Base-by-base conservation (phyloP, 2,888 invertebrate genomes). In the Synergus japonicus region DNA sequence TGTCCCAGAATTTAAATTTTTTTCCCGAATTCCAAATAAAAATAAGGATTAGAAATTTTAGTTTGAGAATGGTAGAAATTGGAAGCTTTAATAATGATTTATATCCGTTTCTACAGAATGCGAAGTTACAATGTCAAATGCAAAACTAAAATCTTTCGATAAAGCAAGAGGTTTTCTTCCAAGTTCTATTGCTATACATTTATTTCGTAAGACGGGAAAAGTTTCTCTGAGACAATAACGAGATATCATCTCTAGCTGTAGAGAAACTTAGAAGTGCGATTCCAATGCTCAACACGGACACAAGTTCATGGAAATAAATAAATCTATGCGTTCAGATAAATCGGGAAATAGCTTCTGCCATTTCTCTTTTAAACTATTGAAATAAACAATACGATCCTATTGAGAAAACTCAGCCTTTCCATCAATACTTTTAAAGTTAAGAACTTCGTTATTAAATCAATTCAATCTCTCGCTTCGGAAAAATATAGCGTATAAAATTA, bases 161-260 rank as follows among this genome's bases (percentile, higher is more conserved):
- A 60, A 60, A 60, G 60, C 12, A 12, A 29, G 60, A 73, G 37
- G 37, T 54, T 5, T 54, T 37, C 10, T 10, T 73, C 10, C 0
- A 73, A 73, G 37, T 73, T 73, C 29, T 54, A 54, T 73, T 73
- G 54, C 54, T 54, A n/a, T 54, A 73, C 15, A 49, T 54, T 22
- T 60, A 60, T 60, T 12, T 60, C 29, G 22, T 60, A n/a, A 73
- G 37, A n/a, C 66, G 66, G n/a, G 10, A 54, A 73, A 73, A 73
- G 73, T 73, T 73, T 73, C 49, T 60, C 60, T 12, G n/a, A 37
- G 54, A 73, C 73, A 73, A 54, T 73, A 73, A 73, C 54, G 73
- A 73, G 73, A 73, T 73, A 73, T 73, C 54, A 73, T 73, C 54
- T 41, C n/a, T 29, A 29, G 29, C 29, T 49, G 37, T 73, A n/a